These are phyloP conservation scores for Typhlichthys eigenmanni DNA, from an alignment of 2,797 vertebrate species.

Conservation along the genomic window DNA sequence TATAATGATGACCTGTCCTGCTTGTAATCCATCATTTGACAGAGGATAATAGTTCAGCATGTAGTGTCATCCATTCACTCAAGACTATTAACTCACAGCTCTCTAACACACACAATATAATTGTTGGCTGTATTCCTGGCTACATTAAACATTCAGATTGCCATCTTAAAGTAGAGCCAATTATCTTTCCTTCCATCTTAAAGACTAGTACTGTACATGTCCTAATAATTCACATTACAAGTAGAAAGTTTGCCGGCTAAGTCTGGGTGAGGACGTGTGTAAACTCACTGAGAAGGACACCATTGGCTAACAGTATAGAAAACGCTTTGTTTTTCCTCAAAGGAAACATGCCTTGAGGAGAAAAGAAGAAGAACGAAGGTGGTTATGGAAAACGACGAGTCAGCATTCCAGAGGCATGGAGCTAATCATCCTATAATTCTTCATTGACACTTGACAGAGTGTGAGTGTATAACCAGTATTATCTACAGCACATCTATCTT, in stretches of 20 bases:
- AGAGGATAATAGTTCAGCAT: neutral
- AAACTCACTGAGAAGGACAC: conserved; percentile 4
- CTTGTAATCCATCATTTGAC: neutral
- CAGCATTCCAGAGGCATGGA: conserved; percentile 69
- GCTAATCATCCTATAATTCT: conserved; percentile 56
- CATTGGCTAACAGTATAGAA: conserved; percentile 15
- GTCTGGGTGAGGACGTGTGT: conserved; percentile 41
- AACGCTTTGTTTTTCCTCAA: conserved; percentile 29
- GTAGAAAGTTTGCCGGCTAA: conserved; percentile 28
- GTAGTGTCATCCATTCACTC: neutral
- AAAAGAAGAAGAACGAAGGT: conserved; percentile 35
- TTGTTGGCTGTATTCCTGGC: neutral
- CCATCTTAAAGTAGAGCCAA: neutral
- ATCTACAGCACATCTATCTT: too few species aligned
- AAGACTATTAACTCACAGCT: neutral
- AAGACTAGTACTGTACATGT: neutral
- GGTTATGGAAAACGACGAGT: conserved; percentile 63
- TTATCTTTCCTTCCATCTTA: neutral
- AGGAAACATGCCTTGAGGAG: conserved; percentile 36
- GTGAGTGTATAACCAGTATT: conserved; percentile 9
- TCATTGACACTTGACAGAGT: conserved; percentile 38
- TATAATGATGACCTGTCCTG: neutral
- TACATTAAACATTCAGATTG: neutral
- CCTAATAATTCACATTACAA: conserved; percentile 16
- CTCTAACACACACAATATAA: too few species aligned